phyloP scores from a whole-genome alignment of 2,113 vertebrate species.

The Forbesichthys papilliferus region DNA sequence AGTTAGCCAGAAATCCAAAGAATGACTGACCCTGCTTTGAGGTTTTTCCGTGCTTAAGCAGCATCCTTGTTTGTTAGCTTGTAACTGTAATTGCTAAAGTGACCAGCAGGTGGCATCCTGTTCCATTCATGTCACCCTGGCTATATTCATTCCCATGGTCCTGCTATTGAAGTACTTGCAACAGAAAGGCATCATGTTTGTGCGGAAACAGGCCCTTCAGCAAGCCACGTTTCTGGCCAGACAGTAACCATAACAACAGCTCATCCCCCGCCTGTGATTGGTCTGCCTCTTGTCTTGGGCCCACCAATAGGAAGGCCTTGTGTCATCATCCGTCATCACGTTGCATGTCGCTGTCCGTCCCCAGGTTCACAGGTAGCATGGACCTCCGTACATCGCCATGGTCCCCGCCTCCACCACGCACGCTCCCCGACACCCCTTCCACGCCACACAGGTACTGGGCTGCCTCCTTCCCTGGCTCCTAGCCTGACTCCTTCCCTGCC shows the following conservation, averaged over 20 bases:
- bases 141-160: neutral
- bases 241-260: neutral
- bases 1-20: no score
- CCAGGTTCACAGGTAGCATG: constrained; percentile 59
- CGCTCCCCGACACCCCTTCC: constrained; percentile 55
- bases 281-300: no score
- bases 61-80: neutral
- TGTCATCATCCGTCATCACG: constrained; percentile 31
- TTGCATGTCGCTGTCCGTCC: constrained; percentile 66
- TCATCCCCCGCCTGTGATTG: neutral
- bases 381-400: constrained; percentile 51
- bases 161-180: neutral
- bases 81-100: constrained; percentile 11
- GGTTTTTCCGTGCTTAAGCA: neutral
- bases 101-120: constrained; percentile 57
- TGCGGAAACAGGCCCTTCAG: neutral
- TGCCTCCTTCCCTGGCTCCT: no score
- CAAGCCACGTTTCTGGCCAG: neutral
- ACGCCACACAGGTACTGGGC: constrained; percentile 66
- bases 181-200: neutral
- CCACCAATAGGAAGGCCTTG: constrained; percentile 43
- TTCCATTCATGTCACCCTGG: neutral
- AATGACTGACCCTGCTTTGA: no score
- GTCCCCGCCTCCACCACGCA: constrained; percentile 39
- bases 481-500: no score